Evolutionary conservation across 2,113 vertebrate genomes (phyloP).

Genomic region (Nothobranchius furzeri): DNA sequence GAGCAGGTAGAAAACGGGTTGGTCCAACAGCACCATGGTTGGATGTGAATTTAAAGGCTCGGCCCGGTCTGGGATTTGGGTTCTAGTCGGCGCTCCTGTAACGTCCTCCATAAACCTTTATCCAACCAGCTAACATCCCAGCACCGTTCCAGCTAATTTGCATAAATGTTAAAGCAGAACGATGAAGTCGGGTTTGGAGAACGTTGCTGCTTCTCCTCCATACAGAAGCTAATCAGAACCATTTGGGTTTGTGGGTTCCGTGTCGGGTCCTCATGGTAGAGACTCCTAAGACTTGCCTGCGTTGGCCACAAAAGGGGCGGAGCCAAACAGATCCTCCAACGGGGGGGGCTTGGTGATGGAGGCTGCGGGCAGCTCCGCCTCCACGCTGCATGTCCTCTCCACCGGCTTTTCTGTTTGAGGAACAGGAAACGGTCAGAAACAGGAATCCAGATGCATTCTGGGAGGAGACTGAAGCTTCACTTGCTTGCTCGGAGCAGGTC

Average conservation of each 20-base stretch:
- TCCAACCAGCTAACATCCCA: not conserved
- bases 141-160: slow-evolving; percentile 10
- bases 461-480: slow-evolving; percentile 68
- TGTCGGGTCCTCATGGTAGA: slow-evolving; percentile 61
- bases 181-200: not conserved
- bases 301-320: slow-evolving; percentile 91
- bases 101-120: not conserved
- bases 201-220: not conserved
- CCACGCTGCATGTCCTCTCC: slow-evolving; percentile 82
- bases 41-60: too few species aligned
- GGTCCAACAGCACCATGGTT: too few species aligned
- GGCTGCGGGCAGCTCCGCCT: slow-evolving; percentile 59
- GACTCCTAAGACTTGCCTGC: slow-evolving; percentile 93
- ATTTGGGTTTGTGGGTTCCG: slow-evolving; percentile 1
- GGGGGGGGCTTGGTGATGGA: slow-evolving; percentile 77
- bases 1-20: too few species aligned
- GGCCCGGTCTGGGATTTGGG: too few species aligned
- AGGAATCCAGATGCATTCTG: too few species aligned
- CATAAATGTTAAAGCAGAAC: slow-evolving; percentile 26
- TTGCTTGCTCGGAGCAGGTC: slow-evolving; percentile 98
- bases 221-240: slow-evolving; percentile 2
- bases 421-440: not conserved
- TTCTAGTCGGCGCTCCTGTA: not conserved
- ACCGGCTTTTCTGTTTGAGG: slow-evolving; percentile 83
- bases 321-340: slow-evolving; percentile 94